Base-by-base conservation (phyloP, 1,140 invertebrate species). In the Lethrus apterus region DNA sequence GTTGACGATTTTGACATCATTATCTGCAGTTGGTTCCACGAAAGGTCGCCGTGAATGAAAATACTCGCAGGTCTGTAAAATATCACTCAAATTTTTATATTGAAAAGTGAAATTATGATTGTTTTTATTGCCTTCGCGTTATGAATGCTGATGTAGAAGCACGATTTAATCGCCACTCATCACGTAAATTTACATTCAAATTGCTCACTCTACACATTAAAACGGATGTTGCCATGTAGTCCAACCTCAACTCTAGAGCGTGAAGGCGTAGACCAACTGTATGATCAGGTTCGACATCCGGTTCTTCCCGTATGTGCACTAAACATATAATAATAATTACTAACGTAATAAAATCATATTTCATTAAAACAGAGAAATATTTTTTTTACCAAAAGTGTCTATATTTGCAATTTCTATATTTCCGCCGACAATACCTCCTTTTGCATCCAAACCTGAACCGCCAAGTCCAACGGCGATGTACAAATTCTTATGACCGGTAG, bases 1-100 rank as follows among this genome's bases (percentile, higher is more conserved):
- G 93, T 97, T 0, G 94, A 97, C 17, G 92, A 95, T 67, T 93
- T 88, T 10, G 88, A 93, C 57, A 98, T 96, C 78, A 97, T 86
- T 15, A 97, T 77, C 71, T 98, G 93, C 9, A 95, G 74, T 66
- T 95, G 91, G 62, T 96, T 91, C 94, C 93, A 98, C 29, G 77
- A 78, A 24, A 98, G 71, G 56, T 91, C 87, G 11, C 92, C 91
- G 65, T 96, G 89, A 60, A 94, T 85, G 61, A 96, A 90, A 59
- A 97, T 90, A 54, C 89, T 80, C 0, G 91, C 90, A 10, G 89
- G 86, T 51, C 90, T 86, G 59, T 32, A 68, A 58, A 52, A 26
- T 44, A n/a, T n/a, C n/a, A n/a, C n/a, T n/a, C n/a, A n/a, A n/a
- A n/a, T n/a, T n/a, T n/a, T 34, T 17, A 34, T 5, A 26, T 7